Base-by-base conservation (phyloP, 2,797 vertebrate species). In the Lacerta agilis region DNA sequence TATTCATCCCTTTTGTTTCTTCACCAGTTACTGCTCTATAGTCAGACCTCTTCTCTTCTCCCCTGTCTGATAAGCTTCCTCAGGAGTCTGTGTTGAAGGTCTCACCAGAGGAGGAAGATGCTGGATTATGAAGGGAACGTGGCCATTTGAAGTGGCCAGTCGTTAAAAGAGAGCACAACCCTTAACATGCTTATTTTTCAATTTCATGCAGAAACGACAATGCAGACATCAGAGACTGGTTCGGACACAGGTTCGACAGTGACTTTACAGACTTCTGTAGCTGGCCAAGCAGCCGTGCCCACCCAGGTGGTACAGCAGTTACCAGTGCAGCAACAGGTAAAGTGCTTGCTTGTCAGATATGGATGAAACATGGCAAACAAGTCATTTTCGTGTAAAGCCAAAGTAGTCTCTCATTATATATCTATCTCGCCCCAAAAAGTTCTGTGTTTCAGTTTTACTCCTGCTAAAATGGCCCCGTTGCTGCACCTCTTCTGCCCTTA, bases 151-250 rank as follows among this genome's bases (percentile, higher is more conserved):
- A 90, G 0, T 81, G 29, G n/a, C 1, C 20, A 73, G 55, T 41
- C 6, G 41, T 0, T 0, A 73, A 58, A 82, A n/a, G 27, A 75
- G 87, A 93, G 17, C 87, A 94, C 66, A 43, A 81, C 81, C 38
- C 66, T 94, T 94, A 95, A 5, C 64, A 0, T 87, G 88, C 93
- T 86, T 33, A 82, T 95, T 64, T 88, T 92, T 94, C 91, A n/a
- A 86, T 95, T 71, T 94, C 87, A 87, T 95, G 92, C 93, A 97
- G 97, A 96, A 86, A 95, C 95, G 96, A 97, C 95, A 89, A 98
- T 98, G 97, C 97, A 98, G 97, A 97, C 97, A 64, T 97, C 97
- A 91, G 97, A 98, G 96, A 97, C 97, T 86, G 97, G 96, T 89
- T 96, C 97, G 1, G 97, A 98, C 93, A 97, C 97, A 94, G 95